Evolutionary conservation across 2,113 vertebrate species (phyloP).

Genomic region (Pseudopodoces humilis): DNA sequence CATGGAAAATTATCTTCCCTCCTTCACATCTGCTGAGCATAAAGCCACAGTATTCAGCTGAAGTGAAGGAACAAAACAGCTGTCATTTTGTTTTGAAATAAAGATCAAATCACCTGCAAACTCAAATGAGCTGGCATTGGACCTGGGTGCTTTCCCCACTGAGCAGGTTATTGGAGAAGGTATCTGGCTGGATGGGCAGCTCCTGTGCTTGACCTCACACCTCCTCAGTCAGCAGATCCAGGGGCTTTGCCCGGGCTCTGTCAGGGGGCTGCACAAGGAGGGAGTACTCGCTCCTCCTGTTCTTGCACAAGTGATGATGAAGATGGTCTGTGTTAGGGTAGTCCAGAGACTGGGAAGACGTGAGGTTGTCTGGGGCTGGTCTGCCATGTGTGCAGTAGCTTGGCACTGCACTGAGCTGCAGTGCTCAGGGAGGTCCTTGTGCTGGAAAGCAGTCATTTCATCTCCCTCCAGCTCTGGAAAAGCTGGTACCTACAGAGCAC

Average conservation of each 20-base stretch:
- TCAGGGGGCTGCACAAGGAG: neutral
- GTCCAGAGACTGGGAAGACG: neutral
- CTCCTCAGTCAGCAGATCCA: neutral
- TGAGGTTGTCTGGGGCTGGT: neutral
- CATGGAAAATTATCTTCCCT: neutral
- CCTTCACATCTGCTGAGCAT: neutral
- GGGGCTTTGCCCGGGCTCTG: neutral
- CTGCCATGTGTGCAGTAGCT: neutral
- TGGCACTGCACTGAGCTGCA: neutral
- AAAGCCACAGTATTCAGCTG: neutral
- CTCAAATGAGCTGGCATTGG: neutral
- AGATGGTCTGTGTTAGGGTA: too few species aligned
- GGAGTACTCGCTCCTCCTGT: rapidly evolving
- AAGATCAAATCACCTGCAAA: neutral
- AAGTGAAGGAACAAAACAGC: neutral
- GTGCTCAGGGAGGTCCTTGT: rapidly evolving
- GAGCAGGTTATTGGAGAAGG: neutral
- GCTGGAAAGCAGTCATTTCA: neutral
- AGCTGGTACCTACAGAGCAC: neutral
- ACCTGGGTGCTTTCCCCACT: neutral
- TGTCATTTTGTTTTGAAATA: neutral
- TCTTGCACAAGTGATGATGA: neutral
- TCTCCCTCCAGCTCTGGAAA: neutral
- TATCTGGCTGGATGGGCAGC: neutral
- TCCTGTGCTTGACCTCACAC: neutral